Evolutionary conservation across 2,113 vertebrate species (phyloP), one percentile per base, ranked within the genome.

Genomic region (Garra rufa): DNA sequence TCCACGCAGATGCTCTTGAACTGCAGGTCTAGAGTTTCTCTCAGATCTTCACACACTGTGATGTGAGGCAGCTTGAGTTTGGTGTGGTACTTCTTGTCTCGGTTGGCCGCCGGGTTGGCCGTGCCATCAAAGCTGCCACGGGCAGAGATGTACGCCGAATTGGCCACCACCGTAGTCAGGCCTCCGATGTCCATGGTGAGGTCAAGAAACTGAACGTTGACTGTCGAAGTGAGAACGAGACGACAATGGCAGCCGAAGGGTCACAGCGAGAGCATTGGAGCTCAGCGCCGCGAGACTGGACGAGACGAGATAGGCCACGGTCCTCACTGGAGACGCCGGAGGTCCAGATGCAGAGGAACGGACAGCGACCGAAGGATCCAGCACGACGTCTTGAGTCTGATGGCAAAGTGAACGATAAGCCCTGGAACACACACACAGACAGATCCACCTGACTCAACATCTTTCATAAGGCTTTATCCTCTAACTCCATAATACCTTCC

Each of bases 71-170:
- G 89, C 83, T 94, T 95, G 74, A 96, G 94, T 41, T 92, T 94
- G 78, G 93, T 61, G 3, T 94, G 94, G 89, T 90, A 95, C 88
- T 95, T 95, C 89, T 96, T 95, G 84, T 95, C 94, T 70, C 94
- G 91, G 55, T 91, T 90, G 15, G 92, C 85, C 6, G 91, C 89
- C 0, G 87, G 13, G 70, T 91, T 95, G 4, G 92, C 81, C 0
- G 76, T 87, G 75, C 94, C 94, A 38, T 95, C 94, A 0, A 95
- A 92, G 87, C 94, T 95, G 69, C 94, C 94, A 6, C 94, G 93
- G 9, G 95, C 95, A 3, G 94, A 94, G 87, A 95, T 95, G 89
- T 95, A 95, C 0, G 94, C 94, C 3, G 95, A 95, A 67, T 95
- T 95, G 52, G 95, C 95, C 6, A 95, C 94, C 89, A 95, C 94